These are phyloP conservation scores for Chelon labrosus DNA, from an alignment of 2,797 vertebrate species.

Conservation along the genomic window DNA sequence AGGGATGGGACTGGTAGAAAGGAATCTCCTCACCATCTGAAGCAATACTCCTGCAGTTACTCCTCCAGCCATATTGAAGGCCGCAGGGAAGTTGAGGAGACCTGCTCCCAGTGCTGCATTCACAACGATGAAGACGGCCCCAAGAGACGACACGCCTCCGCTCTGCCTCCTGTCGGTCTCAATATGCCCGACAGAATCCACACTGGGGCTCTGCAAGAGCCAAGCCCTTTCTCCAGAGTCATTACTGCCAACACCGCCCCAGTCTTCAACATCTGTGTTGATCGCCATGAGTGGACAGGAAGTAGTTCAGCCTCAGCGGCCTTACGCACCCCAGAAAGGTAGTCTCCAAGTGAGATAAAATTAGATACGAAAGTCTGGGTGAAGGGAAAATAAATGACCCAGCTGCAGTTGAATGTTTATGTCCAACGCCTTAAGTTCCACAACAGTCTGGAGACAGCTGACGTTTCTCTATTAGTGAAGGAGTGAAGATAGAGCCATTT, in stretches of 20 bases:
- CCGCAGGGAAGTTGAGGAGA: slow-evolving; percentile 96
- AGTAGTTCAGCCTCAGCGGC: slow-evolving; percentile 71
- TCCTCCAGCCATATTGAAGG: slow-evolving; percentile 94
- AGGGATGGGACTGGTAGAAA: not conserved
- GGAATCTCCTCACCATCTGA: slow-evolving; percentile 89
- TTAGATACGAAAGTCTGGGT: slow-evolving; percentile 17
- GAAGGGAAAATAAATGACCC: not conserved
- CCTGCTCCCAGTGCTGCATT: slow-evolving; percentile 96
- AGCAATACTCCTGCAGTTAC: slow-evolving; percentile 89
- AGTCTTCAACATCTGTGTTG: slow-evolving; percentile 89
- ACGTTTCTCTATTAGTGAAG: slow-evolving; percentile 10
- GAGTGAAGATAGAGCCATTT: slow-evolving; percentile 24
- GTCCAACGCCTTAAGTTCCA: not conserved
- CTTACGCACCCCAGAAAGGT: slow-evolving; percentile 20
- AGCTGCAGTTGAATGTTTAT: not conserved
- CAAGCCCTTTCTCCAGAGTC: slow-evolving; percentile 93
- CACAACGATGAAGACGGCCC: slow-evolving; percentile 95
- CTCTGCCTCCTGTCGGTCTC: slow-evolving; percentile 70
- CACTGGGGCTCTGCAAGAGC: slow-evolving; percentile 92
- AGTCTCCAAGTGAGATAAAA: not conserved
- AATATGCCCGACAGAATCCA: slow-evolving; percentile 81
- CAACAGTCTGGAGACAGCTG: slow-evolving; percentile 16
- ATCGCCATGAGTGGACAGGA: slow-evolving; percentile 80
- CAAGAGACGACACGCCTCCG: slow-evolving; percentile 84
- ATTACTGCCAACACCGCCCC: slow-evolving; percentile 79